Evolutionary conservation across 2,888 invertebrate species (phyloP).

Genomic region (Callimorpha dominula): DNA sequence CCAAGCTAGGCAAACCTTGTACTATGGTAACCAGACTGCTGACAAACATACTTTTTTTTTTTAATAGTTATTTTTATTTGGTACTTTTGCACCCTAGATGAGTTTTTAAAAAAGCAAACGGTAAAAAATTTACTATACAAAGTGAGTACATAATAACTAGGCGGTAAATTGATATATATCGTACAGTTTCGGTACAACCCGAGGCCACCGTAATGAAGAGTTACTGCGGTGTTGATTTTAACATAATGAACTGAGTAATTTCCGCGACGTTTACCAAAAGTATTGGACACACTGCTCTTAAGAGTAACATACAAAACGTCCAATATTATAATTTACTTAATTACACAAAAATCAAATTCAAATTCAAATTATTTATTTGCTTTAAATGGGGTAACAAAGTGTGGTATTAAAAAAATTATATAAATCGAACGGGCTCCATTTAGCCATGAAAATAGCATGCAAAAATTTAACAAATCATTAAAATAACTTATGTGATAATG

Average conservation of each 20-base stretch:
- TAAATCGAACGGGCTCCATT: too few species aligned
- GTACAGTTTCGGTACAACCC: slow-evolving; percentile 60
- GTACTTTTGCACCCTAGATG: neutral
- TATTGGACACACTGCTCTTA: slow-evolving; percentile 45
- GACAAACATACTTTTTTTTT: too few species aligned
- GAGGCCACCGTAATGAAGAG: slow-evolving; percentile 71
- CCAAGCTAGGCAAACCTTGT: too few species aligned
- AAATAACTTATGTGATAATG: too few species aligned
- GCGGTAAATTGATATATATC: slow-evolving; percentile 59
- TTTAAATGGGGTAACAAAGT: too few species aligned
- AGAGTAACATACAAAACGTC: slow-evolving; percentile 4
- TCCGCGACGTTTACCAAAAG: slow-evolving; percentile 55
- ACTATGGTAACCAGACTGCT: too few species aligned
- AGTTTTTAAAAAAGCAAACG: neutral
- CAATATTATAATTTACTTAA: neutral
- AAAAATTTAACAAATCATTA: too few species aligned
- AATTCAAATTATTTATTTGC: too few species aligned
- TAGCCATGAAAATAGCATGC: too few species aligned
- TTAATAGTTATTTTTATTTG: too few species aligned
- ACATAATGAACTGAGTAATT: slow-evolving; percentile 74
- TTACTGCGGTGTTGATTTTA: slow-evolving; percentile 76
- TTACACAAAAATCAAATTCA: too few species aligned
- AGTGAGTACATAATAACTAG: slow-evolving; percentile 24
- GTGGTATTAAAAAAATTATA: too few species aligned
- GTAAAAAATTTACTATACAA: neutral